Percentiles rank a stretch among this genome's conserved stretches.
Conservation (phyloP, 1,140 invertebrate genomes). For the Papilio xuthus region DNA sequence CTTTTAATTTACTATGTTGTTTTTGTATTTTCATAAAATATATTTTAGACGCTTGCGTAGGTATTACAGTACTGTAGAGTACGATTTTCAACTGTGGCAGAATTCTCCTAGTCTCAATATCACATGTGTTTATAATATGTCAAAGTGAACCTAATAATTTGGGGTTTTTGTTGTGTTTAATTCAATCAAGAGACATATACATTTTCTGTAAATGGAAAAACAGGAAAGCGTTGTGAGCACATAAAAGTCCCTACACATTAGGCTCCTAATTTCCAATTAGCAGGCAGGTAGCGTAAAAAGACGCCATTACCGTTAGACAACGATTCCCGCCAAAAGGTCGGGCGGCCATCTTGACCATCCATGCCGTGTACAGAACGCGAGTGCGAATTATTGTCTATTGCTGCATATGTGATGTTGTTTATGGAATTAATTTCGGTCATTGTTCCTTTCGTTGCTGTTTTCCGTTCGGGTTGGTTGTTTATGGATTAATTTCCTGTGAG, state of each 20-base stretch:
- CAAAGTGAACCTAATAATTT: neutral
- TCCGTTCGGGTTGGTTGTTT: constrained; percentile 60
- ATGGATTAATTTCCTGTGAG: constrained; percentile 60
- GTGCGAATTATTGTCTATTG: constrained; percentile 78
- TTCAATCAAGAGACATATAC: constrained; percentile 67
- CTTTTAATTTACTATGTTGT: neutral
- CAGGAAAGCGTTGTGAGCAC: constrained; percentile 68
- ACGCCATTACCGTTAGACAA: constrained; percentile 72
- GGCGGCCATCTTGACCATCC: constrained; percentile 70
- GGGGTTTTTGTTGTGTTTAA: too few relatives aligned
- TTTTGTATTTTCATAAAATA: constrained; percentile 29
- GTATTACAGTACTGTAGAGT: neutral
- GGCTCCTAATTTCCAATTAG: constrained; percentile 77
- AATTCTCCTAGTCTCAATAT: neutral
- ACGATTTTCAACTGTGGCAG: neutral
- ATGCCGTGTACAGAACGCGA: constrained; percentile 68
- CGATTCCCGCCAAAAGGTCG: constrained; percentile 73
- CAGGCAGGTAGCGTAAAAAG: constrained; percentile 80
- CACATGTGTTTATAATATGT: neutral
- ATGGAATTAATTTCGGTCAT: constrained; percentile 79
- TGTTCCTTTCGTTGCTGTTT: constrained; percentile 64
- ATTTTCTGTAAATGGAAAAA: constrained; percentile 67
- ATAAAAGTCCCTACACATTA: constrained; percentile 76
- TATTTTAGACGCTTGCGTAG: neutral
- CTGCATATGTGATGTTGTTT: constrained; percentile 79